Evolutionary conservation across 2,888 invertebrate species (phyloP).

Genomic region (Caenorhabditis zanzibari): DNA sequence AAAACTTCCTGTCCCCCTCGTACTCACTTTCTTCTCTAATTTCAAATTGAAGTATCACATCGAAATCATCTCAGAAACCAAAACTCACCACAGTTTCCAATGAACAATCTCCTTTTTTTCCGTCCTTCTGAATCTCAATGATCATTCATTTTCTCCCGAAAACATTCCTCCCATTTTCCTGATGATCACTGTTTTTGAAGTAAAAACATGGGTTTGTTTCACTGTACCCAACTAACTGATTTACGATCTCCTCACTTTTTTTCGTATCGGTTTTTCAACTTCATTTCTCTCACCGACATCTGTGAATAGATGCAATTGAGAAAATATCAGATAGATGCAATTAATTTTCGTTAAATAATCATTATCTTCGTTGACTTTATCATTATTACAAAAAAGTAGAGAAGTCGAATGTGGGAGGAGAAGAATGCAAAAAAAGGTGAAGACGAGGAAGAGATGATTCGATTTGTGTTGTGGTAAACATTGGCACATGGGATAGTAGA

Average conservation of each 20-base stretch:
- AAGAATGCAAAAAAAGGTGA: background rate
- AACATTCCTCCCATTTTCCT: conserved; percentile 15
- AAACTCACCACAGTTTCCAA: background rate
- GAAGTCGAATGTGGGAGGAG: background rate
- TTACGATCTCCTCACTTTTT: conserved; percentile 31
- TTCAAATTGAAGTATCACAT: background rate
- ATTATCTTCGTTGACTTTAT: conserved; percentile 18
- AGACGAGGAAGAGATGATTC: conserved; percentile 12
- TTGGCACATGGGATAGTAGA: conserved; percentile 25
- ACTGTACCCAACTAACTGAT: conserved; percentile 26
- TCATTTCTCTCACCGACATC: conserved; percentile 31
- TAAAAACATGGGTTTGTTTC: conserved; percentile 27
- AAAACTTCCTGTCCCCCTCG: too few species aligned
- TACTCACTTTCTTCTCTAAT: background rate
- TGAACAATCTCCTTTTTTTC: background rate
- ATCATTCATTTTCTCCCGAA: conserved; percentile 22
- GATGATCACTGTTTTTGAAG: conserved; percentile 37
- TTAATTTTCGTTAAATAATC: conserved; percentile 39
- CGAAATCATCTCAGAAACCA: background rate
- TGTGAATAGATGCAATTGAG: conserved; percentile 3
- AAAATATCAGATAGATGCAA: conserved; percentile 6
- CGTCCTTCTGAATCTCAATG: conserved; percentile 25
- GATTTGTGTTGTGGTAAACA: conserved; percentile 19
- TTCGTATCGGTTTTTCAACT: background rate
- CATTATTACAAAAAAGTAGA: conserved; percentile 3